Evolutionary conservation across 2,797 vertebrate species (phyloP).

Genomic region (Girardinus metallicus): DNA sequence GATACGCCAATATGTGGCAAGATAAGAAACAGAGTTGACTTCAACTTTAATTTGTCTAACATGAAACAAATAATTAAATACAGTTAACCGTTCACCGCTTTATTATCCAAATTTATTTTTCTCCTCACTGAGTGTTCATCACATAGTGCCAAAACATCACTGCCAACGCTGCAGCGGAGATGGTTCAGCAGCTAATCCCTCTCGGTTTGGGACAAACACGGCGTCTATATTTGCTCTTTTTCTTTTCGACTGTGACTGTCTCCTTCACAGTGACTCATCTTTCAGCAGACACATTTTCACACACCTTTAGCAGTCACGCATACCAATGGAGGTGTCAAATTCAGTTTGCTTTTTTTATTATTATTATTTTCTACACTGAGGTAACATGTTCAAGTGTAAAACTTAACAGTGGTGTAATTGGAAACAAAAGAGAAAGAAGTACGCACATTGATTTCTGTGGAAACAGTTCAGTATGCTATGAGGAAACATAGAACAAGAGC

Average conservation of each 20-base stretch:
- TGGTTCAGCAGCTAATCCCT: constrained; percentile 36
- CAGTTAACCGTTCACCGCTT: constrained; percentile 15
- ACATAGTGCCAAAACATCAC: constrained; percentile 39
- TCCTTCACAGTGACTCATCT: constrained; percentile 64
- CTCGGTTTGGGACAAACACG: constrained; percentile 48
- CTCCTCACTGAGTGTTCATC: constrained; percentile 18
- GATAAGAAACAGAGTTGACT: background rate
- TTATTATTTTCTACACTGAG: constrained; percentile 44
- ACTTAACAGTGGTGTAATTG: constrained; percentile 36
- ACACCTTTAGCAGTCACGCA: constrained; percentile 63
- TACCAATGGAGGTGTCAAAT: constrained; percentile 63
- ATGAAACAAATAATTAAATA: background rate
- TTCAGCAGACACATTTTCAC: constrained; percentile 54
- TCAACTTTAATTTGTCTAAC: background rate
- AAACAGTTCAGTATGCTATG: constrained; percentile 27
- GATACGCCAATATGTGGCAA: background rate
- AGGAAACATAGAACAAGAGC: constrained; percentile 14
- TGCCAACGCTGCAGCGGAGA: constrained; percentile 26
- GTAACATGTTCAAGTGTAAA: constrained; percentile 55
- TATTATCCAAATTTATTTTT: constrained; percentile 29
- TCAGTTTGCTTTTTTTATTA: constrained; percentile 13
- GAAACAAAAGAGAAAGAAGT: constrained; percentile 1
- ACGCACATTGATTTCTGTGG: constrained; percentile 5
- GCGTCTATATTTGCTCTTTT: constrained; percentile 49
- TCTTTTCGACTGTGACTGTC: constrained; percentile 40